A percentile compares a stretch with the other conserved stretches of the same genome.
These are phyloP conservation scores for Argya squamiceps DNA, from an alignment of 2,797 vertebrate species.

Conservation along the genomic window DNA sequence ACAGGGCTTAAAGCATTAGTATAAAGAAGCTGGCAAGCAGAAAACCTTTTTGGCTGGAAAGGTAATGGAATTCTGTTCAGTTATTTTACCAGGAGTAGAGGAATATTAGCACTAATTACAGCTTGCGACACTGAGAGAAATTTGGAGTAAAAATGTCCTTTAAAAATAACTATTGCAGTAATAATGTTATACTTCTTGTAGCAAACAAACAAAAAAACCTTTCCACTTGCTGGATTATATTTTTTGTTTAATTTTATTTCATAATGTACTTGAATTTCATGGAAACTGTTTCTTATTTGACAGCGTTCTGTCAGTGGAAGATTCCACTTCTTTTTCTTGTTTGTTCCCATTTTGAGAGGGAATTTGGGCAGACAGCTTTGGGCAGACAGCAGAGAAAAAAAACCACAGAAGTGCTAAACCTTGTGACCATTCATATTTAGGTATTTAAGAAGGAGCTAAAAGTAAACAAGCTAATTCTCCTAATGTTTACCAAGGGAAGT, in stretches of 20 bases:
- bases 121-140: neutral
- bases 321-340: neutral
- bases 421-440: neutral
- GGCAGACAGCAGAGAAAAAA: neutral
- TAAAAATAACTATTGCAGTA: neutral
- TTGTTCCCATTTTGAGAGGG: neutral
- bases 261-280: neutral
- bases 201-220: neutral
- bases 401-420: neutral
- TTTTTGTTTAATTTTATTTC: neutral
- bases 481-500: neutral
- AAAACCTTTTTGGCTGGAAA: neutral
- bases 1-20: neutral
- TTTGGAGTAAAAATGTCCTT: neutral
- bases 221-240: neutral
- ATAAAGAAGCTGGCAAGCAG: neutral
- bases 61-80: neutral
- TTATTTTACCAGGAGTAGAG: neutral
- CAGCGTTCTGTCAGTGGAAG: neutral
- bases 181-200: neutral
- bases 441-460: neutral
- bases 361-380: neutral
- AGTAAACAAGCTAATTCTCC: neutral
- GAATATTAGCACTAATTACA: constrained; percentile 14
- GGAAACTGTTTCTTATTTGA: neutral